These are phyloP conservation scores for Lamellibrachia satsuma DNA, from an alignment of 2,888 invertebrate genomes.

Conservation along the genomic window DNA sequence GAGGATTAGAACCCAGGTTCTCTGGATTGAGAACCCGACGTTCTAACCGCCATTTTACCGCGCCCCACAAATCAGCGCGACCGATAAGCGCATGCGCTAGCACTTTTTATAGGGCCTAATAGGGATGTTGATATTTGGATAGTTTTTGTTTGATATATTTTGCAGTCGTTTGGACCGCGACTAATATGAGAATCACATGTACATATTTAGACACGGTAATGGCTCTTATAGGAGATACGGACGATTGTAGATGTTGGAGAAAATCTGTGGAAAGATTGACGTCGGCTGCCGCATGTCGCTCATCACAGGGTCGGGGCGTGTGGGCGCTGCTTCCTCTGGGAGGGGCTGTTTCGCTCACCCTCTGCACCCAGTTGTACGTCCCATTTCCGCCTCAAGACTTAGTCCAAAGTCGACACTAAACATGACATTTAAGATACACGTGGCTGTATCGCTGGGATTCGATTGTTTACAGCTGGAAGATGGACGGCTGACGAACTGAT, in stretches of 20 bases:
- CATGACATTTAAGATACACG: neutral
- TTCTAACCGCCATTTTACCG: too few species aligned
- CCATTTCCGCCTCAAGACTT: neutral
- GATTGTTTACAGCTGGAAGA: neutral
- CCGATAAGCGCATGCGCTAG: too few species aligned
- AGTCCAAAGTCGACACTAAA: neutral
- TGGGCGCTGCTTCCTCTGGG: neutral
- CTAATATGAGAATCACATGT: neutral
- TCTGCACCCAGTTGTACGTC: neutral
- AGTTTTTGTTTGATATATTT: neutral
- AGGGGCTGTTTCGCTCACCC: neutral
- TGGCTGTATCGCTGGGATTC: neutral
- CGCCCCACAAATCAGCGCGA: too few species aligned
- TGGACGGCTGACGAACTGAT: neutral
- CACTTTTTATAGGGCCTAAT: too few species aligned
- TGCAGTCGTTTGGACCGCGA: neutral
- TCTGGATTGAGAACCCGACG: too few species aligned
- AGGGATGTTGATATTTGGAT: neutral
- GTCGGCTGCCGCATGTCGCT: neutral
- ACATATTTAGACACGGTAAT: neutral
- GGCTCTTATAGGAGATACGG: neutral
- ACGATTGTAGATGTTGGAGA: neutral
- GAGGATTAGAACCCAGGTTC: too few species aligned
- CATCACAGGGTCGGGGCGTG: neutral
- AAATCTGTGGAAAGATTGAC: neutral